Evolutionary conservation across 2,113 vertebrate species (phyloP), one percentile per base, ranked within the genome.

Genomic region (Oreochromis niloticus): DNA sequence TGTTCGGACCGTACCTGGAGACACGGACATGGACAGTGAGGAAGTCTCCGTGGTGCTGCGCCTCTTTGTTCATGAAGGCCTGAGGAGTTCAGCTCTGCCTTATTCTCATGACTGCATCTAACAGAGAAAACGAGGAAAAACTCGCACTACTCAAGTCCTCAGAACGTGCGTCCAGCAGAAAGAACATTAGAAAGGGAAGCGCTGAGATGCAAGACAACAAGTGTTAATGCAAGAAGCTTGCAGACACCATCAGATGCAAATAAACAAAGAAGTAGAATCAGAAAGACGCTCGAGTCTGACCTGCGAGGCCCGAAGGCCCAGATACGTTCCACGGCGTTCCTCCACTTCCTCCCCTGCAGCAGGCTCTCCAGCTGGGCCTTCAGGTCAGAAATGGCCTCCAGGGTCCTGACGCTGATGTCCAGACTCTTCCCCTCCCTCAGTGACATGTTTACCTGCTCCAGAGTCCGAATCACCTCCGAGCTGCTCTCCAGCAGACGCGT

Each of bases 271-370:
- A 46, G 39, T 7, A 16, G 12, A 71, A 71, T 0, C n/a, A 4
- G 8, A 73, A 73, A 73, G 43, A 48, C 5, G 13, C 8, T 66
- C 4, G 7, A 81, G 12, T 57, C 86, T 68, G 52, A 99, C 86
- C 98, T 98, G 36, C 98, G 96, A 6, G 99, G 99, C 13, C 99
- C 99, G 87, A 99, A 99, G 1, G 98, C 97, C 97, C 98, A 99
- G 93, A 99, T 98, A 1, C 89, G 96, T 48, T 98, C 97, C 41
- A 99, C 97, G 0, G 96, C 95, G 36, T 97, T 97, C 90, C 97
- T 97, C 99, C 99, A 99, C 88, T 96, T 98, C 84, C 96, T 95
- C 24, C 98, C 99, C 55, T 96, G 97, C 61, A 99, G 94, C 56
- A 96, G 94, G 11, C 93, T 93, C 88, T 98, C 97, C 30, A 99